Evolutionary conservation across 2,888 invertebrate genomes (phyloP).

Genomic region (Aplocera efformata): DNA sequence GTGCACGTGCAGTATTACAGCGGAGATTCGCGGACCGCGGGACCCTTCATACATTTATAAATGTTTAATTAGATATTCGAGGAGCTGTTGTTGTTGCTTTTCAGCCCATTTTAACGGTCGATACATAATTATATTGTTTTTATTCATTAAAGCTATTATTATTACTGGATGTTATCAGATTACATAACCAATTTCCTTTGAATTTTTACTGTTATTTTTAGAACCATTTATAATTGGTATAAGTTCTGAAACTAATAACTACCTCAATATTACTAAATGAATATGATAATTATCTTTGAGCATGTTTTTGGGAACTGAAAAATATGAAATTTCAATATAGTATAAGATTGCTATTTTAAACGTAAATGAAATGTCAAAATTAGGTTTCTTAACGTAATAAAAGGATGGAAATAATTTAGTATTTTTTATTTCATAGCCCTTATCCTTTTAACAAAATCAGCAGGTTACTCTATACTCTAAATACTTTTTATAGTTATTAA

Average conservation of each 20-base stretch:
- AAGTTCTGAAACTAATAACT: conserved; percentile 80
- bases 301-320: conserved; percentile 77
- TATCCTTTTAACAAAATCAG: not conserved
- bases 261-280: conserved; percentile 80
- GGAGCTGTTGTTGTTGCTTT: conserved; percentile 65
- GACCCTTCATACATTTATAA: conserved; percentile 28
- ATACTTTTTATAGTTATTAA: too few relatives aligned
- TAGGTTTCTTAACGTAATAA: conserved; percentile 80
- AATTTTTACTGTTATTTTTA: conserved; percentile 70
- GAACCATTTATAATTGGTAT: conserved; percentile 77
- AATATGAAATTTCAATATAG: conserved; percentile 68
- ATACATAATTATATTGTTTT: conserved; percentile 53
- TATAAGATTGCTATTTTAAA: conserved; percentile 77
- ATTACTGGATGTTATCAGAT: conserved; percentile 42
- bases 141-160: conserved; percentile 41
- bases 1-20: too few relatives aligned
- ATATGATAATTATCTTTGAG: conserved; percentile 78
- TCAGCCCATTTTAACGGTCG: conserved; percentile 50
- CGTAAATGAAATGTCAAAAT: conserved; percentile 76
- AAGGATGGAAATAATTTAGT: conserved; percentile 50
- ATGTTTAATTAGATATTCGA: conserved; percentile 36
- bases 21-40: conserved; percentile 10
- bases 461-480: too few relatives aligned
- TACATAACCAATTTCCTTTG: conserved; percentile 47
- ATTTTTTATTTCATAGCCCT: conserved; percentile 28